Percentiles rank a stretch among this genome's conserved stretches.
Evolutionary conservation across 2,888 invertebrate genomes (phyloP).

Genomic region (Yponomeuta sedellus): DNA sequence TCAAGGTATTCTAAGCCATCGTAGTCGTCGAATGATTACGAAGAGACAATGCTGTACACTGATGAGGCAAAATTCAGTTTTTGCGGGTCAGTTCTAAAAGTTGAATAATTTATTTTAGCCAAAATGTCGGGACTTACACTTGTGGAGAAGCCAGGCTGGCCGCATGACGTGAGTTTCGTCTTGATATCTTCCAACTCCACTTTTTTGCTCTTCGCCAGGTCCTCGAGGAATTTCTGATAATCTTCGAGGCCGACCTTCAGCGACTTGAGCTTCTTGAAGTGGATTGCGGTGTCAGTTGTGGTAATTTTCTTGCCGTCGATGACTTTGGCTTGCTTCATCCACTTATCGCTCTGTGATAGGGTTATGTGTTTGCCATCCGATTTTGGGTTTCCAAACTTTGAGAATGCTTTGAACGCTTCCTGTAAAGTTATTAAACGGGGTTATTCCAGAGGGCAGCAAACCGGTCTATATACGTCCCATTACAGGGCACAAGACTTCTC

Average conservation of each 20-base stretch:
- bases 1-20: no score
- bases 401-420: constrained; percentile 86
- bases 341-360: constrained; percentile 93
- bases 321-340: constrained; percentile 93
- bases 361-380: constrained; percentile 91
- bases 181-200: constrained; percentile 87
- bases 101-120: no score
- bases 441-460: background rate
- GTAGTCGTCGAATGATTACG: no score
- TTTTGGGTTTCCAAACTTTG: constrained; percentile 91
- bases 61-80: no score
- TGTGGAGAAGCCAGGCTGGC: constrained; percentile 81
- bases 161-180: constrained; percentile 86
- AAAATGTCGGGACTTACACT: constrained; percentile 44
- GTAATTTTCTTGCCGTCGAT: constrained; percentile 90
- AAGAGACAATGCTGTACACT: no score
- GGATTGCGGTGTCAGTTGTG: constrained; percentile 93
- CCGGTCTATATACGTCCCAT: no score
- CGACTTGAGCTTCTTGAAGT: constrained; percentile 91
- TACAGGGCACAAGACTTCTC: no score
- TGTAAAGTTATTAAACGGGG: constrained; percentile 49
- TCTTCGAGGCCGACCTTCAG: constrained; percentile 85
- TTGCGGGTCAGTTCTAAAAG: no score
- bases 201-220: constrained; percentile 89
- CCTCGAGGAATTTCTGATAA: constrained; percentile 90